phyloP scores from a whole-genome alignment of 2,113 vertebrate genomes.

The Spilogale gracilis region DNA sequence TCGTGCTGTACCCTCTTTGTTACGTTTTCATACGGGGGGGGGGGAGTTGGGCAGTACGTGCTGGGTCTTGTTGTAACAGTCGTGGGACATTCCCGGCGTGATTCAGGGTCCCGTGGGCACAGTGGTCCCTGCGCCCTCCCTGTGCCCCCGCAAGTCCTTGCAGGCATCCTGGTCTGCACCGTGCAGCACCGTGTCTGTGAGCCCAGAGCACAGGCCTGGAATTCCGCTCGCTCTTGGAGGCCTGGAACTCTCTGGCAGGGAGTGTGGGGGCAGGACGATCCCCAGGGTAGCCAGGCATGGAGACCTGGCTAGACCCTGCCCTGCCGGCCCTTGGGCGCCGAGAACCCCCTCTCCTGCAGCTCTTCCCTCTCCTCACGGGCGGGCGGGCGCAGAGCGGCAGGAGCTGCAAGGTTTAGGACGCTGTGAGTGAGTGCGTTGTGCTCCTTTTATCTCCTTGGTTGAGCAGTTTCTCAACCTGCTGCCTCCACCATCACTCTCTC shows the following conservation, averaged over 20 bases:
- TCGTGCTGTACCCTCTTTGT: not conserved
- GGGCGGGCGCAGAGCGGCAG: not conserved
- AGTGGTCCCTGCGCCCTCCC: fast-evolving
- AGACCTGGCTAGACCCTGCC: not conserved
- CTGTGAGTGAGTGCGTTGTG: fast-evolving
- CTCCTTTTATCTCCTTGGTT: not conserved
- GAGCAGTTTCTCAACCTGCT: not conserved
- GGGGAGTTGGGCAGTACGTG: no score
- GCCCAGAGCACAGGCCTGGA: not conserved
- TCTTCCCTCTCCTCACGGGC: conserved; percentile 17
- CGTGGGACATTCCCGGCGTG: fast-evolving
- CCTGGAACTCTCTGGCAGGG: fast-evolving
- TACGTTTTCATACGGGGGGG: not conserved
- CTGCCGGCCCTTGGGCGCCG: fast-evolving
- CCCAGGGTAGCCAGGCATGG: not conserved
- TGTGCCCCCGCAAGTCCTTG: fast-evolving
- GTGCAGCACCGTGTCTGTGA: fast-evolving
- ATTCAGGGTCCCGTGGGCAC: fast-evolving
- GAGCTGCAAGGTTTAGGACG: not conserved
- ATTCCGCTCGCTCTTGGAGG: not conserved
- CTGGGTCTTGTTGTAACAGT: not conserved
- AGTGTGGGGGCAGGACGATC: not conserved
- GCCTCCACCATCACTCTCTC: not conserved
- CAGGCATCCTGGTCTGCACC: fast-evolving
- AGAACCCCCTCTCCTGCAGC: fast-evolving